These are phyloP conservation scores for Epinephelus coioides DNA, from an alignment of 2,797 vertebrate species.

Conservation along the genomic window DNA sequence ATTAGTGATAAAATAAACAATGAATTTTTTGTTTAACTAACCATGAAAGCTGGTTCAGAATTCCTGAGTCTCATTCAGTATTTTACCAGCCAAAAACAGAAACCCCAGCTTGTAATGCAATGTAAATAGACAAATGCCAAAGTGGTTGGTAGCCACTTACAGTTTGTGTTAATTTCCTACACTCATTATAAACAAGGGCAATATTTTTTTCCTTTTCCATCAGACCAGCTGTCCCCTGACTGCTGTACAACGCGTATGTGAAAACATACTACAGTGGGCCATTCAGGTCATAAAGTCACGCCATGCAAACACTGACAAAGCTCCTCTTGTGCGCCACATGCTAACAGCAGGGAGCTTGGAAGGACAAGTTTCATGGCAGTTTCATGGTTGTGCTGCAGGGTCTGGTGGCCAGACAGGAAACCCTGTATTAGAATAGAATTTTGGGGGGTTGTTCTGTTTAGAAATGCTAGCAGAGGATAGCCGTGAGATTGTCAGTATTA, in stretches of 20 bases:
- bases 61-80: background rate
- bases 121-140: conserved; percentile 4
- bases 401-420: conserved; percentile 4
- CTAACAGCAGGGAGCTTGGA: conserved; percentile 25
- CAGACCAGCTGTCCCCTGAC: conserved; percentile 24
- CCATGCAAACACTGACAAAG: conserved; percentile 49
- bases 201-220: conserved; percentile 17
- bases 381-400: conserved; percentile 2
- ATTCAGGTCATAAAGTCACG: conserved; percentile 48
- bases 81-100: background rate
- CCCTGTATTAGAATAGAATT: background rate
- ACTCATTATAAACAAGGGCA: conserved; percentile 23
- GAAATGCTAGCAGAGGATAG: background rate
- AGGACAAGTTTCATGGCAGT: conserved; percentile 27
- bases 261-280: conserved; percentile 54
- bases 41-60: background rate
- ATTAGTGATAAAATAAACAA: background rate
- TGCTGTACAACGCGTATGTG: conserved; percentile 28
- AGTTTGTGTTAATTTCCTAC: conserved; percentile 21
- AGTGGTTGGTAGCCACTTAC: background rate
- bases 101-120: background rate
- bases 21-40: background rate
- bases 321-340: conserved; percentile 49
- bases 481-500: conserved; percentile 2
- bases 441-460: conserved; percentile 6